phyloP scores from a whole-genome alignment of 2,888 invertebrate species.

The Meliscaeva auricollis region DNA sequence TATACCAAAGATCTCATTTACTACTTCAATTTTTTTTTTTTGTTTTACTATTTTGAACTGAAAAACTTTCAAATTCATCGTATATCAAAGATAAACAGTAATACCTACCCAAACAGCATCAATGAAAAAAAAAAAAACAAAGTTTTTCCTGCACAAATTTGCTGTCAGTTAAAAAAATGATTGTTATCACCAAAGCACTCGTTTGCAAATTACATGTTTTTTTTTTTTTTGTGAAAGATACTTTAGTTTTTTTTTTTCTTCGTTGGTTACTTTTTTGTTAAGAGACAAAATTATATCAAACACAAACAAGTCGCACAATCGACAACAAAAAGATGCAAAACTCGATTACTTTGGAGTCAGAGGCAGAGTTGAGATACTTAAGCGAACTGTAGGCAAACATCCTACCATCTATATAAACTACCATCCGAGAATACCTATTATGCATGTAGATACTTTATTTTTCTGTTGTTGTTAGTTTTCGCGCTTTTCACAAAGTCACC shows the following conservation, averaged over 20 bases:
- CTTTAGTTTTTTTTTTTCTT: too few species aligned
- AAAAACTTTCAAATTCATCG: constrained; percentile 33
- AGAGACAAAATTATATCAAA: constrained; percentile 32
- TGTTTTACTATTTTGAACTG: neutral
- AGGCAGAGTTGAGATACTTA: constrained; percentile 40
- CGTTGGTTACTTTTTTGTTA: constrained; percentile 8
- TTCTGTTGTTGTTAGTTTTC: constrained; percentile 17
- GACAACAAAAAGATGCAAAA: constrained; percentile 45
- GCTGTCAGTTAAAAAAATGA: constrained; percentile 50
- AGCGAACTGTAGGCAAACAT: constrained; percentile 12
- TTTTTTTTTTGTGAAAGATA: constrained; percentile 46
- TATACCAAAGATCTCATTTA: constrained; percentile 20
- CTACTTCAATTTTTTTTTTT: constrained; percentile 13
- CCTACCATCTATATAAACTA: neutral
- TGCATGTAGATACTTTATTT: neutral
- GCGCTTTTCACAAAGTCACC: constrained; percentile 40
- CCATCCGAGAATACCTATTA: too few species aligned
- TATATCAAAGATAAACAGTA: neutral
- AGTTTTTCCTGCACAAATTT: constrained; percentile 40
- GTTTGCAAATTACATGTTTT: constrained; percentile 68
- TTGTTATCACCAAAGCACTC: constrained; percentile 63
- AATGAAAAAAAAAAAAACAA: constrained; percentile 25
- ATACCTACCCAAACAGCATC: neutral
- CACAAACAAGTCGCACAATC: constrained; percentile 38
- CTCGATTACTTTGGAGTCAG: constrained; percentile 27